Evolutionary conservation across 1,140 invertebrate species (phyloP), one percentile per base, ranked within the genome.

Genomic region (Lucilia cuprina): DNA sequence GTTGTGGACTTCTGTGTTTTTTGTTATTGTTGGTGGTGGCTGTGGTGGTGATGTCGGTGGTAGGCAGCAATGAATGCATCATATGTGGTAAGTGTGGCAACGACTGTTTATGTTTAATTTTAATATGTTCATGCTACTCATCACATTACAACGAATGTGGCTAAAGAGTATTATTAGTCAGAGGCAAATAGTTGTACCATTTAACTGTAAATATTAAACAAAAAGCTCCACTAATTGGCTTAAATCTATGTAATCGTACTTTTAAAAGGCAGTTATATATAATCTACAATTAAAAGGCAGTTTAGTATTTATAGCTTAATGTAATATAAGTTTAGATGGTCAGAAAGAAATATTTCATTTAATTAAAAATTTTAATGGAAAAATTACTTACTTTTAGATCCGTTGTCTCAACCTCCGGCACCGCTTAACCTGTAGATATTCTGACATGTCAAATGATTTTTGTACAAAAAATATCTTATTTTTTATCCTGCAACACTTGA

Each of bases 71-170:
- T 41, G 41, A 8, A 70, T 70, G 60, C 65, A 70, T 70, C 65
- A 70, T 70, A 70, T 70, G 65, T 70, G 65, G 65, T 70, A 70
- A 70, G 65, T 70, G 65, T 70, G 65, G 65, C 65, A 70, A 70
- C 65, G 19, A 70, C n/a, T 70, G 65, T 70, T 70, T 70, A 70
- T 70, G 10, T 70, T 21, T 70, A 70, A 70, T 19, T 70, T 70
- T 9, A 70, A 70, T 70, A 9, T 70, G 25, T 30, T 30, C 25
- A 5, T 70, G 21, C 17, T 55, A n/a, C 65, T 21, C 19, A 70
- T 25, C 65, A 25, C 65, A 70, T 70, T 70, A 70, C 65, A 21
- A 19, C n/a, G 5, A 17, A 60, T n/a, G 55, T 60, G 55, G 55
- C 55, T 5, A 1, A n/a, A 60, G 55, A 14, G 55, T 60, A n/a